These are phyloP conservation scores for Ispidina picta DNA, from an alignment of 2,797 vertebrate species.

Conservation along the genomic window DNA sequence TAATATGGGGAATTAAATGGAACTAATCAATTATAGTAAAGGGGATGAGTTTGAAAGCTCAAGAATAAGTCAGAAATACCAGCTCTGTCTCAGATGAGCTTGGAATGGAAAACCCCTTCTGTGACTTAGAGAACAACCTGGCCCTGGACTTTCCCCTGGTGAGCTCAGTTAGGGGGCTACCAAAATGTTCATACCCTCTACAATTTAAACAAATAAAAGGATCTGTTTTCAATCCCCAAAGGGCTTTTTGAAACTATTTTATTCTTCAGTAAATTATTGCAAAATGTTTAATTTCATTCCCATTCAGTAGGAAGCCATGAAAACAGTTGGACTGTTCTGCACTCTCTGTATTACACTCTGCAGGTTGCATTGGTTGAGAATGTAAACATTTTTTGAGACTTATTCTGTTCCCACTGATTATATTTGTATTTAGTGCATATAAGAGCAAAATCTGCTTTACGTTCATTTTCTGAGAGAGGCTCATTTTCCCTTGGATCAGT, in stretches of 20 bases:
- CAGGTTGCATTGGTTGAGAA: neutral
- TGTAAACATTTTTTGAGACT: neutral
- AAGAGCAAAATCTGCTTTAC: neutral
- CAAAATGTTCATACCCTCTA: neutral
- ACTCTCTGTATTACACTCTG: neutral
- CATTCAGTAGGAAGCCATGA: neutral
- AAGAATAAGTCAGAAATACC: neutral
- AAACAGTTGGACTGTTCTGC: neutral
- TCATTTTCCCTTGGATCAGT: neutral
- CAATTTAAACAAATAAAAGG: neutral
- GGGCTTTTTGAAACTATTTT: neutral
- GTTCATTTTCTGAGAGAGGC: neutral
- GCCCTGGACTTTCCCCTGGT: neutral
- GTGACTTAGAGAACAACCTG: neutral
- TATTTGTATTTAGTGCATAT: neutral
- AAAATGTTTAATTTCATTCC: neutral
- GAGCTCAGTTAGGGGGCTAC: neutral
- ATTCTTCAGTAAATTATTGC: neutral
- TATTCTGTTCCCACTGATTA: neutral
- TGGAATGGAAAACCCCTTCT: neutral
- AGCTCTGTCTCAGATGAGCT: neutral
- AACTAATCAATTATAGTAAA: constrained; percentile 6
- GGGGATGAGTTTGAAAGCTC: neutral
- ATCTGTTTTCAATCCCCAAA: neutral
- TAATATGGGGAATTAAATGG: neutral